Percentiles rank a stretch among this genome's conserved stretches.
These are phyloP conservation scores for Xestia rhomboidea DNA, from an alignment of 2,888 invertebrate genomes.

Conservation along the genomic window DNA sequence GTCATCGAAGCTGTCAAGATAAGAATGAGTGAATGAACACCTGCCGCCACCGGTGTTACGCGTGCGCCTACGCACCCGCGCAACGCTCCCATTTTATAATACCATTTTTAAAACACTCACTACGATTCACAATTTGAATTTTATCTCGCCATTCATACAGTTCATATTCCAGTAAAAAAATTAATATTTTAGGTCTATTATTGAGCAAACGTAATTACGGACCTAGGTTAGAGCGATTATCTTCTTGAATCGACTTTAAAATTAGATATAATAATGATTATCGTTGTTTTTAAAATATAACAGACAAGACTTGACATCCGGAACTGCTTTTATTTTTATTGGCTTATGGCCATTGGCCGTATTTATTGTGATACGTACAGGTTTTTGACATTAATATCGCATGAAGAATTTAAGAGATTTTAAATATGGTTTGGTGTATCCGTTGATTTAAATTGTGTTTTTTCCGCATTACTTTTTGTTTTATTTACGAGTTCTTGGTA, in stretches of 20 bases:
- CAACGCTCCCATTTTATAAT: conserved; percentile 74
- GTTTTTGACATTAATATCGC: conserved; percentile 67
- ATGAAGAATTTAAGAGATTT: conserved; percentile 67
- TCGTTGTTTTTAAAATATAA: conserved; percentile 86
- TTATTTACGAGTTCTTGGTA: conserved; percentile 68
- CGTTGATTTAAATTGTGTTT: conserved; percentile 70
- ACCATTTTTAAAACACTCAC: conserved; percentile 73
- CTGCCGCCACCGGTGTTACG: conserved; percentile 90
- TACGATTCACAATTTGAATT: conserved; percentile 67
- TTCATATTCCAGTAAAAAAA: conserved; percentile 69
- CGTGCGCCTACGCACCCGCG: conserved; percentile 85
- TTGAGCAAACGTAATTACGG: conserved; percentile 77
- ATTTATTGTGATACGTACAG: conserved; percentile 70
- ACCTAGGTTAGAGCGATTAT: conserved; percentile 84
- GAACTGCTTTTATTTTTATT: conserved; percentile 81
- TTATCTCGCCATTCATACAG: conserved; percentile 72
- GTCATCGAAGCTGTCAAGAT: conserved; percentile 90
- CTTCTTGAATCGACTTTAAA: conserved; percentile 85
- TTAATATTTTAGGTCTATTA: conserved; percentile 71
- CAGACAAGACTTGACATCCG: conserved; percentile 84
- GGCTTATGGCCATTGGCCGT: conserved; percentile 72
- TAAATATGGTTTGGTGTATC: conserved; percentile 68
- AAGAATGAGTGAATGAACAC: conserved; percentile 90
- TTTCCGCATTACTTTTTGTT: conserved; percentile 65
- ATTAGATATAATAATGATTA: conserved; percentile 88